phyloP scores from a whole-genome alignment of 1,140 invertebrate genomes.

The Drosophila yakuba region DNA sequence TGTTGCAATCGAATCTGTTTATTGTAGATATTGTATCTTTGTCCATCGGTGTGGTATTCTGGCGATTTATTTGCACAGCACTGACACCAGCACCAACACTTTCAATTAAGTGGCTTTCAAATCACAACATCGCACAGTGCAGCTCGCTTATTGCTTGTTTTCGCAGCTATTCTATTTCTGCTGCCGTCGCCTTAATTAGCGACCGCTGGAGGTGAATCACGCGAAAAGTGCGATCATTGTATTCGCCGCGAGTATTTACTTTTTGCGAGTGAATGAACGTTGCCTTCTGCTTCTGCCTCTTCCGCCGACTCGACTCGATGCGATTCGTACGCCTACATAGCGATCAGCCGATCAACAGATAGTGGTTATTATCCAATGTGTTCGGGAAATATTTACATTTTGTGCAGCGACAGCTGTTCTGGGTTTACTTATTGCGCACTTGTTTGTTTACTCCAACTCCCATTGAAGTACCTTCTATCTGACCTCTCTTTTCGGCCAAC shows the following conservation, averaged over 20 bases:
- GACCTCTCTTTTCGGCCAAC: slow-evolving; percentile 37
- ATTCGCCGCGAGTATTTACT: slow-evolving; percentile 21
- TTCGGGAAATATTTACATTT: slow-evolving; percentile 25
- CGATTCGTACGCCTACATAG: not conserved
- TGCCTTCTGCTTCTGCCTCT: slow-evolving; percentile 5
- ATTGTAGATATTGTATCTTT: not conserved
- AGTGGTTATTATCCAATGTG: slow-evolving; percentile 28
- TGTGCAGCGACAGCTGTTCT: slow-evolving; percentile 59
- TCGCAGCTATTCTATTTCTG: slow-evolving; percentile 28
- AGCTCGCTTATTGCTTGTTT: slow-evolving; percentile 49
- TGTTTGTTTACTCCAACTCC: slow-evolving; percentile 36
- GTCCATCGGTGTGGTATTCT: not conserved
- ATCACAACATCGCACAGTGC: slow-evolving; percentile 53
- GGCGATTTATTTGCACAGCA: slow-evolving; percentile 3
- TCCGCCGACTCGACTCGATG: too few relatives aligned
- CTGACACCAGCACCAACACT: slow-evolving; percentile 7
- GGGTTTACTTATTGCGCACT: slow-evolving; percentile 44
- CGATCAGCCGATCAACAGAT: not conserved
- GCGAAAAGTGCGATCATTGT: slow-evolving; percentile 48
- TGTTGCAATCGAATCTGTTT: too few relatives aligned
- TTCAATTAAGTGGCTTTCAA: slow-evolving; percentile 31
- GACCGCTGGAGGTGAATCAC: slow-evolving; percentile 38
- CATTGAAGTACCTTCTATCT: slow-evolving; percentile 1
- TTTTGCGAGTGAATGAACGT: slow-evolving; percentile 35
- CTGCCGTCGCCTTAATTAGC: slow-evolving; percentile 52